Evolutionary conservation across 2,888 invertebrate genomes (phyloP), one percentile per base, ranked within the genome.

Genomic region (Griposia aprilina): DNA sequence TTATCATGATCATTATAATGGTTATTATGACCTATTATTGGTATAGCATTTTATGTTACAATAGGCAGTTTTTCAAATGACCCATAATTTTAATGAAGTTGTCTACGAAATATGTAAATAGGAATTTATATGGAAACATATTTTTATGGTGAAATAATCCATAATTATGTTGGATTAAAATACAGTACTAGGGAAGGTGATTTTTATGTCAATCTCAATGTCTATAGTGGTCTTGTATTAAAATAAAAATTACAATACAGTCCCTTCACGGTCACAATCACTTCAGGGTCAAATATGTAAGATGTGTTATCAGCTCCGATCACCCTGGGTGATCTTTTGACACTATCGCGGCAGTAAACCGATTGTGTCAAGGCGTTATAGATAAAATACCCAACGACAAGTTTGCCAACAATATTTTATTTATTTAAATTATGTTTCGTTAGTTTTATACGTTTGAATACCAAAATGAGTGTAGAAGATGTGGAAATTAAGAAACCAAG

Each of bases 401-500:
- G 41, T 41, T 41, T 41, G 41, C 41, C 41, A 50, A 80, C 48
- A 73, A 52, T 59, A 45, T 62, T 50, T 26, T 60, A 72, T 73
- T 63, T 85, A 50, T 62, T 71, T 50, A 59, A 52, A 52, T 55
- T 41, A 67, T 57, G 23, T 62, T 4, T 68, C 60, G 67, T 45
- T 80, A 36, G 69, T 52, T 30, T 55, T 1, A 15, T 23, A 60
- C n/a, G 26, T 52, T 52, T n/a, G 36, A 78, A 85, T 36, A 88
- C 75, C 68, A 73, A 78, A 23, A 92, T 92, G 92, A 89, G 86
- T 71, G 80, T 74, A 0, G 74, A 78, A 62, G 77, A 72, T 57
- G 57, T 68, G 36, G 52, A 76, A 10, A n/a, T 79, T 73, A 79
- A 82, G 17, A 90, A 88, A 45, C 83, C 87, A 26, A 86, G 90